Conservation (phyloP, 2,113 vertebrate species). For the Fulmarus glacialis region DNA sequence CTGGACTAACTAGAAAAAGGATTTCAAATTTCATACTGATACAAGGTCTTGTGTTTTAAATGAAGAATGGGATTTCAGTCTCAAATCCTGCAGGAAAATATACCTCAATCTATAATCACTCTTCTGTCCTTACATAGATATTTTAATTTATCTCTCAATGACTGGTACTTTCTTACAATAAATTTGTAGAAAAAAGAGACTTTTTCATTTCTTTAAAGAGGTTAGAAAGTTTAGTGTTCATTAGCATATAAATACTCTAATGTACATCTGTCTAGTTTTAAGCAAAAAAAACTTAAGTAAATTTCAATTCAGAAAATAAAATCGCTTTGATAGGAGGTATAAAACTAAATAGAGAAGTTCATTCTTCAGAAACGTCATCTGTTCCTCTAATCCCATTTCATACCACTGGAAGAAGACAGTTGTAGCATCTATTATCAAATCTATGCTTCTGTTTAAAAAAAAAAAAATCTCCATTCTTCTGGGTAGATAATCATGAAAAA, state of each 20-base stretch:
- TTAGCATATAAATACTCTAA: not conserved
- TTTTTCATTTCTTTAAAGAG: not conserved
- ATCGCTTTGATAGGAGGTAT: not conserved
- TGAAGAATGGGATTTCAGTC: not conserved
- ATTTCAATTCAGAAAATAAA: not conserved
- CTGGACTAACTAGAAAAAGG: not conserved
- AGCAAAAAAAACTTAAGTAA: not conserved
- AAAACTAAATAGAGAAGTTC: not conserved
- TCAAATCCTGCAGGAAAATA: not conserved
- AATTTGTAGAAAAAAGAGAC: fast-evolving
- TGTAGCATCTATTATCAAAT: not conserved
- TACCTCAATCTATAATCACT: not conserved
- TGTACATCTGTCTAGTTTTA: not conserved
- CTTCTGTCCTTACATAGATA: not conserved
- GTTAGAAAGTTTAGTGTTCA: not conserved
- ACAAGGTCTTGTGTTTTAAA: not conserved
- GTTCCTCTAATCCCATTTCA: not conserved
- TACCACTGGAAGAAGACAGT: not conserved
- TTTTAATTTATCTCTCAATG: not conserved
- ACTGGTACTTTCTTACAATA: not conserved
- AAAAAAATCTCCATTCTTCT: not conserved
- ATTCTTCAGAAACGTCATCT: not conserved
- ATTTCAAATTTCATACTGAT: not conserved
- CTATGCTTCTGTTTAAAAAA: not conserved
- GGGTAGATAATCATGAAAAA: not conserved